These are phyloP conservation scores for Aurelia sp. DNA, from an alignment of 30 jellyfish, hydroid and myxozoan species.

Conservation along the genomic window DNA sequence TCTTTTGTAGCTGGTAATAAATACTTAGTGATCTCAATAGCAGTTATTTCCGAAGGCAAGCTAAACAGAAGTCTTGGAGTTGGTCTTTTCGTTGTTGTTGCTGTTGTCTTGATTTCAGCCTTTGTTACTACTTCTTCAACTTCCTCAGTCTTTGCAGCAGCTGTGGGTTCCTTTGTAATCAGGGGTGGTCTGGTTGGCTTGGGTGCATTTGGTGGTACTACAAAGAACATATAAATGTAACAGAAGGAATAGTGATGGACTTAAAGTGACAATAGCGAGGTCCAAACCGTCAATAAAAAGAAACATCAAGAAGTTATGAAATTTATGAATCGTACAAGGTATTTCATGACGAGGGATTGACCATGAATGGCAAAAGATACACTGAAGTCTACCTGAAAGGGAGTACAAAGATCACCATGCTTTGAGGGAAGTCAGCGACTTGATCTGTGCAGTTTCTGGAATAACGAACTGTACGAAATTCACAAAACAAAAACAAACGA, in stretches of 20 bases:
- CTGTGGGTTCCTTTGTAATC: slow-evolving; percentile 6
- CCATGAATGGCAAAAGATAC: too few species aligned
- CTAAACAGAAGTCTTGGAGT: slow-evolving; percentile 46
- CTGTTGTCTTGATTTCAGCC: not conserved
- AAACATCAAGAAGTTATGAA: too few species aligned
- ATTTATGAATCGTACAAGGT: too few species aligned
- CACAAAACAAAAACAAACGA: too few species aligned
- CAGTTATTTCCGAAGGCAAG: slow-evolving; percentile 33
- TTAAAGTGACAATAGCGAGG: too few species aligned
- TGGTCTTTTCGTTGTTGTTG: slow-evolving; percentile 19
- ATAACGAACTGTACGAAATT: too few species aligned
- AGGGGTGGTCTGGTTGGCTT: slow-evolving; percentile 53
- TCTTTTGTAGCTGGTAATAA: slow-evolving; percentile 4
- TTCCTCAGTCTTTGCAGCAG: not conserved
- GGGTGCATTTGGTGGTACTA: slow-evolving; percentile 62
- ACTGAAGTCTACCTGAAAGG: too few species aligned
- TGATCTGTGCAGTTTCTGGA: too few species aligned
- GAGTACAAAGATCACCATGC: too few species aligned
- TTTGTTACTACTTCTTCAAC: not conserved
- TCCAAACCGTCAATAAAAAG: too few species aligned
- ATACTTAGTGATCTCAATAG: not conserved
- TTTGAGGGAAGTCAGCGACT: too few species aligned
- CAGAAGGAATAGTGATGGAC: not conserved
- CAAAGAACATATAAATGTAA: not conserved
- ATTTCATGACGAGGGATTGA: too few species aligned